Evolutionary conservation across 2,113 vertebrate genomes (phyloP).

Genomic region (Caranx melampygus): DNA sequence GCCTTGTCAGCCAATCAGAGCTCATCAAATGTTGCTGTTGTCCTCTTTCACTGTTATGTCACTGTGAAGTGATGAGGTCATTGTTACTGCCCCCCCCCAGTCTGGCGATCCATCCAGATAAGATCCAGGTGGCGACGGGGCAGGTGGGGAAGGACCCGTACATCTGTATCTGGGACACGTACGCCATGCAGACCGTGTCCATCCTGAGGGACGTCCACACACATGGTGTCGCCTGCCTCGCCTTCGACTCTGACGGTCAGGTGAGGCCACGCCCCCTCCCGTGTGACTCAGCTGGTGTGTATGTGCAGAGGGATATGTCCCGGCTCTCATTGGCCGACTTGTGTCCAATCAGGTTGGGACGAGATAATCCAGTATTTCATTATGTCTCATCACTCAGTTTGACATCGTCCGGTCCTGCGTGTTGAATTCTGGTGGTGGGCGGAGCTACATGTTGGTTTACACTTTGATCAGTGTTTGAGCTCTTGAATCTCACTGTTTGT

Average conservation of each 20-base stretch:
- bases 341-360: too few species aligned
- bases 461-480: neutral
- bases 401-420: neutral
- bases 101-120: constrained; percentile 95
- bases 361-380: too few species aligned
- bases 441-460: neutral
- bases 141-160: constrained; percentile 97
- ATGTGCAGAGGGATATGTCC: too few species aligned
- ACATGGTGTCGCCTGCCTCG: constrained; percentile 94
- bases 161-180: constrained; percentile 96
- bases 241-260: constrained; percentile 95
- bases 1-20: neutral
- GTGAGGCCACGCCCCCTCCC: constrained; percentile 71
- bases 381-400: neutral
- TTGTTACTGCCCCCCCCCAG: constrained; percentile 42
- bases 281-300: too few species aligned
- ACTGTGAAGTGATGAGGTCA: neutral
- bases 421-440: neutral
- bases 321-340: too few species aligned
- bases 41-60: too few species aligned
- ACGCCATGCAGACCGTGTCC: constrained; percentile 91
- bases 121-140: constrained; percentile 93
- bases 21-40: neutral
- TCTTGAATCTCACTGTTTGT: too few species aligned
- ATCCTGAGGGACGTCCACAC: constrained; percentile 96